These are phyloP conservation scores for Cosmorhoe ocellata DNA, from an alignment of 2,888 invertebrate genomes.

Conservation along the genomic window DNA sequence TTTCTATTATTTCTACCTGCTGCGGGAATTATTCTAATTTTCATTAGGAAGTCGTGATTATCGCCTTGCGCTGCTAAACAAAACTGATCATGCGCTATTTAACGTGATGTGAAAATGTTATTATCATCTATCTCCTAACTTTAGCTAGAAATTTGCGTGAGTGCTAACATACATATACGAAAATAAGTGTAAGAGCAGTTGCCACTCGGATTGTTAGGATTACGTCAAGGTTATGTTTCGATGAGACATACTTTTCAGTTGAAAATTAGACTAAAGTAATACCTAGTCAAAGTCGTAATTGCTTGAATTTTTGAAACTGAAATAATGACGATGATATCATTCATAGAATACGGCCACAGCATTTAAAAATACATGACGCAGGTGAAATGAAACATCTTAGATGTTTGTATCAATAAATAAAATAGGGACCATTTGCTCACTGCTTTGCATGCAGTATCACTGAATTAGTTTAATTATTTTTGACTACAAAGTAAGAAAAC, in stretches of 20 bases:
- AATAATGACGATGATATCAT: conserved; percentile 53
- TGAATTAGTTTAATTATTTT: background rate
- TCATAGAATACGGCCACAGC: conserved; percentile 42
- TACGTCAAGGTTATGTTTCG: conserved; percentile 11
- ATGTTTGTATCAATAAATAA: conserved; percentile 53
- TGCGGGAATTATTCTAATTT: too few species aligned
- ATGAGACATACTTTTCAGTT: conserved; percentile 3
- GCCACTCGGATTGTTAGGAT: conserved; percentile 8
- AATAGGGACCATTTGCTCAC: conserved; percentile 54
- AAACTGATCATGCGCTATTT: too few species aligned
- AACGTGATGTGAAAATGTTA: too few species aligned
- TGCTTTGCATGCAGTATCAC: conserved; percentile 38
- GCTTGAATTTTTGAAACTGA: conserved; percentile 1
- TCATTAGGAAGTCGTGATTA: too few species aligned
- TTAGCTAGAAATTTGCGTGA: too few species aligned
- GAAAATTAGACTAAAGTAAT: background rate
- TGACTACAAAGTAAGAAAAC: conserved; percentile 6
- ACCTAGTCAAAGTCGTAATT: background rate
- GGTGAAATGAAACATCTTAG: conserved; percentile 53
- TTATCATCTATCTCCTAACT: too few species aligned
- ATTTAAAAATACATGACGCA: conserved; percentile 59
- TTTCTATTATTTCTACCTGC: too few species aligned
- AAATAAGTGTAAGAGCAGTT: background rate
- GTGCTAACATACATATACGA: background rate
- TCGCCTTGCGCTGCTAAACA: too few species aligned